phyloP scores from a whole-genome alignment of 2,888 invertebrate species.

The Sthenelais limicola region DNA sequence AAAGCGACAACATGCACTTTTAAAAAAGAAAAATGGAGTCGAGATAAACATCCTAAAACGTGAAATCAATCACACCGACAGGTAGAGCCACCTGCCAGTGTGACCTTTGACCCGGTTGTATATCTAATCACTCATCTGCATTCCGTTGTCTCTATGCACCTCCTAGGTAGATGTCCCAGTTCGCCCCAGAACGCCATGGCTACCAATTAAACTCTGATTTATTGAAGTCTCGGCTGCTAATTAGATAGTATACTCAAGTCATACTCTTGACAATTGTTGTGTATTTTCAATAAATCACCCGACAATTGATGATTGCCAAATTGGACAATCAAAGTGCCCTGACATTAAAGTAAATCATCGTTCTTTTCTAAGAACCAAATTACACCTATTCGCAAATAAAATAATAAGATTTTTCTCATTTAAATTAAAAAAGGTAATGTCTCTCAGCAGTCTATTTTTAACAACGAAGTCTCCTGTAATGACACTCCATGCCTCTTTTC shows the following conservation, averaged over 20 bases:
- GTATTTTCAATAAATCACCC: conserved; percentile 24
- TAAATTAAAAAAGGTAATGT: too few species aligned
- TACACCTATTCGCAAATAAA: too few species aligned
- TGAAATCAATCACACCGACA: conserved; percentile 33
- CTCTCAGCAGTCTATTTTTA: too few species aligned
- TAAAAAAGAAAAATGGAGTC: too few species aligned
- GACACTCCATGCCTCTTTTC: too few species aligned
- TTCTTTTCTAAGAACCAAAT: too few species aligned
- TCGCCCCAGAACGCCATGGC: neutral
- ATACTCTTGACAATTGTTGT: conserved; percentile 22
- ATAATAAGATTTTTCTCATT: too few species aligned
- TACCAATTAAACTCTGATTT: conserved; percentile 29
- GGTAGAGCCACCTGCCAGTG: conserved; percentile 31
- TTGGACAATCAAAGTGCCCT: too few species aligned
- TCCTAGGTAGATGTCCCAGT: conserved; percentile 2
- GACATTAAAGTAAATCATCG: too few species aligned
- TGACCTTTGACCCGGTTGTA: conserved; percentile 35
- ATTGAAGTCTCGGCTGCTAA: conserved; percentile 19
- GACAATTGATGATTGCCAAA: conserved; percentile 33
- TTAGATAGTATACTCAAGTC: conserved; percentile 14
- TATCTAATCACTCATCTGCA: conserved; percentile 38
- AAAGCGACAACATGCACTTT: too few species aligned
- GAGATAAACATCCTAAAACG: too few species aligned
- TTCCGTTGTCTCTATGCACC: conserved; percentile 7
- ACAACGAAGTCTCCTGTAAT: too few species aligned